Evolutionary conservation across 2,888 invertebrate genomes (phyloP), one percentile per base, ranked within the genome.

Genomic region (Perizoma flavofasciatum): DNA sequence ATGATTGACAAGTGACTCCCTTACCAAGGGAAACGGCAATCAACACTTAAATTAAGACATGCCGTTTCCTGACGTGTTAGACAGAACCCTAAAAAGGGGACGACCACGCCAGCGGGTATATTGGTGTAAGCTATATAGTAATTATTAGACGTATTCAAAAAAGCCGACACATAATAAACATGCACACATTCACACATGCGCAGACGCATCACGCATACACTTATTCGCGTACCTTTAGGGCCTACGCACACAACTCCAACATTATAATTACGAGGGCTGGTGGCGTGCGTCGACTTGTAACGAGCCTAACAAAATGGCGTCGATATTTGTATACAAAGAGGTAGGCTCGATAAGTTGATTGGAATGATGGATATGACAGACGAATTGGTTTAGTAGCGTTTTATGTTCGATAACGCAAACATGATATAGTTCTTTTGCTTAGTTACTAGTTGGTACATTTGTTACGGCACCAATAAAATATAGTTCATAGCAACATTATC

Each of bases 261-360:
- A 86, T 88, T 85, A 87, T 91, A 91, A 92, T 92, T 90, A 92
- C 83, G 82, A 83, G 83, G 83, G 83, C 86, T 89, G 85, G 81
- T 87, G 89, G 90, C 91, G 89, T 87, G 90, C 88, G 89, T 85
- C 86, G 86, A 84, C 84, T 83, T 89, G 89, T 90, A 89, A 92
- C 90, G 86, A 88, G 89, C 86, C 82, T 86, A 88, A 89, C 89
- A 91, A 92, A 91, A 92, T 91, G 91, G 91, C 89, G 78, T 84
- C 82, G 83, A 84, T 85, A 76, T 82, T 88, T 76, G 72, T 85
- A 81, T 84, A 79, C 78, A 70, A 74, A 79, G 81, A 81, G 82
- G 83, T 82, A 79, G 76, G 80, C 77, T 84, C 83, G 81, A 85
- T 87, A 80, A 77, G 78, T 77, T 81, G 76, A 66, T 66, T 61